Percentiles rank a stretch among this genome's conserved stretches.
Evolutionary conservation across 2,888 invertebrate species (phyloP).

Genomic region (Macrosoma leucophasiata): DNA sequence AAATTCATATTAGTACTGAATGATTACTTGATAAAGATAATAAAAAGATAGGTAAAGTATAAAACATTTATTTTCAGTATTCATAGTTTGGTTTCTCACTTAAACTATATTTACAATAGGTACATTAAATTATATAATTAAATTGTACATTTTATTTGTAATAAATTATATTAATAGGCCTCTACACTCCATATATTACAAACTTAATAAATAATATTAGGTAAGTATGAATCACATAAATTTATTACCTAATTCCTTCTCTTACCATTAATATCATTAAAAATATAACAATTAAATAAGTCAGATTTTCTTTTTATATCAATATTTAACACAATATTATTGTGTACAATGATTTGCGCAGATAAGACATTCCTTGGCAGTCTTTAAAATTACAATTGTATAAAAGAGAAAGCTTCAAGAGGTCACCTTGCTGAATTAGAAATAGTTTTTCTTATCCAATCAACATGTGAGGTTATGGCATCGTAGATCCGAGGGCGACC

Average conservation of each 20-base stretch:
- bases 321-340: too few relatives aligned
- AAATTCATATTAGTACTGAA: too few relatives aligned
- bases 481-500: constrained; percentile 90
- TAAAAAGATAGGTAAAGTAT: too few relatives aligned
- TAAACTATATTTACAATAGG: constrained; percentile 15
- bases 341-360: too few relatives aligned
- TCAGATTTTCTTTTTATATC: too few relatives aligned
- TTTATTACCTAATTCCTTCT: too few relatives aligned
- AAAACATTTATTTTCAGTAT: constrained; percentile 2
- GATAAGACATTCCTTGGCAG: constrained; percentile 35
- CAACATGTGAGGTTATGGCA: constrained; percentile 86
- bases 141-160: constrained; percentile 5
- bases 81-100: constrained; percentile 4
- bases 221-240: too few relatives aligned
- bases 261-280: not conserved
- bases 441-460: constrained; percentile 89
- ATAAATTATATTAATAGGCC: constrained; percentile 8
- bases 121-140: constrained; percentile 4
- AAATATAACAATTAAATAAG: too few relatives aligned
- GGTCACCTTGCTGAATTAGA: constrained; percentile 68
- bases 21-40: too few relatives aligned
- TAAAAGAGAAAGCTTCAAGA: constrained; percentile 6
- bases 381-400: constrained; percentile 44
- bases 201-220: too few relatives aligned
- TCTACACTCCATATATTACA: too few relatives aligned